These are phyloP conservation scores for Cyanocitta stelleri DNA, from an alignment of 2,113 vertebrate species.

Conservation along the genomic window DNA sequence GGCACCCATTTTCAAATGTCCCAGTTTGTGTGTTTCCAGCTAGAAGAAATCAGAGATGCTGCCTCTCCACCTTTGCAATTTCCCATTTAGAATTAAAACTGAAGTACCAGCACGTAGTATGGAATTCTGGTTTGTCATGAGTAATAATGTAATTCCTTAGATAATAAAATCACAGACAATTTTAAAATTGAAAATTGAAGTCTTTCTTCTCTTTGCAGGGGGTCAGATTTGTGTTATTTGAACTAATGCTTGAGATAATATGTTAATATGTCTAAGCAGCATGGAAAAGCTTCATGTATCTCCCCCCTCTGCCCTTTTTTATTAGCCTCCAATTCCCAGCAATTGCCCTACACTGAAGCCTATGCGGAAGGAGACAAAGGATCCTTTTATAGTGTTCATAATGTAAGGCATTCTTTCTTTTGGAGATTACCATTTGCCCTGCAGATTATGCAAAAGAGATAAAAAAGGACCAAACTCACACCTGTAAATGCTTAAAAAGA, in stretches of 20 bases:
- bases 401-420: neutral
- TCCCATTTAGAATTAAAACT: neutral
- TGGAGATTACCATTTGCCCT: neutral
- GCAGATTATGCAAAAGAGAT: neutral
- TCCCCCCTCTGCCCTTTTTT: rapidly evolving
- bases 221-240: neutral
- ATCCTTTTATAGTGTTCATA: neutral
- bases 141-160: neutral
- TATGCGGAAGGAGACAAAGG: neutral
- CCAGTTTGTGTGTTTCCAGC: neutral
- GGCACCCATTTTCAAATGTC: neutral
- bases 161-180: neutral
- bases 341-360: neutral
- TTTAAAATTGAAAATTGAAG: neutral
- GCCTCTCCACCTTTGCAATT: neutral
- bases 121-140: neutral
- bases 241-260: neutral
- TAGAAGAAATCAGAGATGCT: neutral
- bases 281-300: neutral
- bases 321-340: neutral
- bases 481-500: neutral
- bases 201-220: neutral
- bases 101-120: neutral
- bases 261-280: neutral
- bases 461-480: neutral